Base-by-base conservation (phyloP, 1,140 invertebrate species). In the Ditylenchus dipsaci region DNA sequence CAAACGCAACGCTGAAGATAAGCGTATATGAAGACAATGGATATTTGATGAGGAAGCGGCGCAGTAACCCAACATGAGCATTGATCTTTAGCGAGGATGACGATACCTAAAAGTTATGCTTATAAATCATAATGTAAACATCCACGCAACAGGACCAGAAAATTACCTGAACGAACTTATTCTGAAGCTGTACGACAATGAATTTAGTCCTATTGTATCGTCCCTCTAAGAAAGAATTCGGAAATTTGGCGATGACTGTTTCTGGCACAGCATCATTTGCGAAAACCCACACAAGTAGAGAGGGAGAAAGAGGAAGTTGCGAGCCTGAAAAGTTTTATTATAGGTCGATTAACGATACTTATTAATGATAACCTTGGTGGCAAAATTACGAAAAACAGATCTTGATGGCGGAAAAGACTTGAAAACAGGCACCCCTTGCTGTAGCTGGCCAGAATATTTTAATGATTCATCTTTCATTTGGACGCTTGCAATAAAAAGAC, bases 401-500 rank as follows among this genome's bases (percentile, higher is more conserved):
- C 61, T 64, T 5, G 43, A 42, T 57, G 63, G 47, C 17, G 11
- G 11, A 38, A 71, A 61, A 13, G 45, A 68, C 26, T 68, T 74
- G 68, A 74, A 60, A 9, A 70, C 59, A 1, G 63, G 68, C 11
- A 70, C 68, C 58, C 67, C 26, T 70, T 70, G 45, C 68, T 64
- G 38, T 68, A 70, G 38, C n/a, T 21, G 29, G 27, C 29, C 29
- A 65, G 42, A 56, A 63, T 7, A 38, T 27, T 27, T n/a, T 7
- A 15, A 29, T 19, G 33, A 26, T 13, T 7, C 33, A 38, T 49
- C 69, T 29, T 38, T 64, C 11, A 65, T 30, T 33, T 71, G 42
- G n/a, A 71, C 27, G 26, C 43, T 71, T n/a, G 73, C 62, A 49
- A 75, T 45, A 49, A 77, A 75, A 42, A 75, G 27, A 26, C 77